Evolutionary conservation across 2,888 invertebrate species (phyloP), one percentile per base, ranked within the genome.

Genomic region (Dasysyrphus albostriatus): DNA sequence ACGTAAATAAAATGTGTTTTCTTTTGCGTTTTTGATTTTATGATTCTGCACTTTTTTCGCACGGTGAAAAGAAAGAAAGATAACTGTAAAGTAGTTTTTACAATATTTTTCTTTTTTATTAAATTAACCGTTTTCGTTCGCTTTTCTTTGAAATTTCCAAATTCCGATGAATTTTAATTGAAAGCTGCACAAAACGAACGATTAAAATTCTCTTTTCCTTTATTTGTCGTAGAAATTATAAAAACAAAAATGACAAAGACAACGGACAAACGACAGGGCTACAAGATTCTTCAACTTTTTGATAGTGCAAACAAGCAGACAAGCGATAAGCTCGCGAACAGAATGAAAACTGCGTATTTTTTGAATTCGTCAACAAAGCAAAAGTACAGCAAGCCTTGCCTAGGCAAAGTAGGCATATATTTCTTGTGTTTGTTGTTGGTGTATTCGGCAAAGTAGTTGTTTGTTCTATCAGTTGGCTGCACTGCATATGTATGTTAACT

Each of bases 271-370:
- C 75, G 56, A 75, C 69, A 12, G n/a, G 56, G 49, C 16, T 58
- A 24, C 16, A 54, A 10, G 65, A 67, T 49, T 49, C n/a, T 65
- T 24, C 1, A n/a, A 6, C 24, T 39, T 39, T n/a, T 39, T 16
- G 1, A 29, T 42, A 16, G n/a, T 32, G 12, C 70, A 1, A 58
- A 70, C 67, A 61, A 69, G 47, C 54, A 16, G 12, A 69, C 56
- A 49, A 54, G 14, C 59, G 5, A 37, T 51, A 24, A 69, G 37
- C 69, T 73, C 58, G 16, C 77, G 77, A 19, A 69, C 74, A n/a
- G 77, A 85, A 82, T 82, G 63, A 82, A 85, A 85, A 85, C 85
- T 85, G 85, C 85, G 85, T 85, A 82, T 74, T 61, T 80, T 78
- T 82, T 74, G 56, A 59, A 82, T 72, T 85, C 77, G 73, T 85